Conservation (phyloP, 1,140 invertebrate species). For the Heliconius congener region DNA sequence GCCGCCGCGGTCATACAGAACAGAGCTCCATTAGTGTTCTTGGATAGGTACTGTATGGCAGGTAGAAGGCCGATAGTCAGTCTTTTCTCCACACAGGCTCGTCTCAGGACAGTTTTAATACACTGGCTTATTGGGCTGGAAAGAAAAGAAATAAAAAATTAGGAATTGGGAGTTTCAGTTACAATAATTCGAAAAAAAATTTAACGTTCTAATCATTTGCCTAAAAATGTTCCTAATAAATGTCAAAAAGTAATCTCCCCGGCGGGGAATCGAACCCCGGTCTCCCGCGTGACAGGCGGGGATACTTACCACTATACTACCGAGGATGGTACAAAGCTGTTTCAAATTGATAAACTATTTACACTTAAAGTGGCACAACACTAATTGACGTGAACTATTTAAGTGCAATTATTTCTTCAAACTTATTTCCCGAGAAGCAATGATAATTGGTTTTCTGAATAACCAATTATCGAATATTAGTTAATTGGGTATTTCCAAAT, state of each 20-base stretch:
- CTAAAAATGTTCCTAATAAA: background rate
- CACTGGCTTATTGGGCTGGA: conserved; percentile 79
- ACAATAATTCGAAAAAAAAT: background rate
- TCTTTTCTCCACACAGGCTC: conserved; percentile 82
- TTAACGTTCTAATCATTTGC: background rate
- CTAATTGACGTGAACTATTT: background rate
- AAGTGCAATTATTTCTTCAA: background rate
- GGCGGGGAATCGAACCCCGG: conserved; percentile 53
- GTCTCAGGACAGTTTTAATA: conserved; percentile 81
- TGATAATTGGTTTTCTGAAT: conserved; percentile 9
- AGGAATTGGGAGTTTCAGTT: background rate
- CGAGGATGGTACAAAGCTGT: background rate
- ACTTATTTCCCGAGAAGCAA: background rate
- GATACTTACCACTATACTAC: conserved; percentile 51
- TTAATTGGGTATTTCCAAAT: background rate
- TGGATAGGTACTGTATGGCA: conserved; percentile 83
- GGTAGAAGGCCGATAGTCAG: conserved; percentile 84
- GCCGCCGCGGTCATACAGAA: conserved; percentile 84
- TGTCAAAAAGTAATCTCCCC: conserved; percentile 18
- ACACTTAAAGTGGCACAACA: background rate
- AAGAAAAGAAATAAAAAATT: conserved; percentile 45
- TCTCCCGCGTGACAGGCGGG: conserved; percentile 54
- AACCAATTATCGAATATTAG: background rate
- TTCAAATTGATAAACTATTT: background rate
- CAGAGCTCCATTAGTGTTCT: conserved; percentile 82